A percentile compares a stretch with the other conserved stretches of the same genome.
phyloP scores from a whole-genome alignment of 2,113 vertebrate species.

The Emydocephalus ijimae region DNA sequence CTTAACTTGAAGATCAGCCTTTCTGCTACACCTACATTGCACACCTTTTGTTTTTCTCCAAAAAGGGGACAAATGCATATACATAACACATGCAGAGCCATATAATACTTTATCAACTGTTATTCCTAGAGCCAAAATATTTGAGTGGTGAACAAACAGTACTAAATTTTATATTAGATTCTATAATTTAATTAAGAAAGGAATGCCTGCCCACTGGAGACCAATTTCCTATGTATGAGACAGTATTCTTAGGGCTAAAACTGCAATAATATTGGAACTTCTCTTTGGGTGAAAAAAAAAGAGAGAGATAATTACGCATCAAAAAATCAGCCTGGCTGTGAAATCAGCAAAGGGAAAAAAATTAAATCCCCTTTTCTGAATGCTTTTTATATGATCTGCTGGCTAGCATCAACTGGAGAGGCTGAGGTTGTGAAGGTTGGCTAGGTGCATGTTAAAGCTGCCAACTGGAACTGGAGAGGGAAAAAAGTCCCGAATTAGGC shows the following conservation, averaged over 20 bases:
- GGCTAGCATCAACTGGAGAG: background rate
- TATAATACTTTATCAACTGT: background rate
- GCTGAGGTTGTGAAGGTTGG: slow-evolving; percentile 13
- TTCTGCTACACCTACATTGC: background rate
- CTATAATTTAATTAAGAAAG: background rate
- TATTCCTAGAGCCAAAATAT: background rate
- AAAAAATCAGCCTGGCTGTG: slow-evolving; percentile 5
- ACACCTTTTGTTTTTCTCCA: background rate
- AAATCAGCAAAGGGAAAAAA: background rate
- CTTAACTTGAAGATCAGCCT: background rate
- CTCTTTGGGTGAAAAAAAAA: background rate
- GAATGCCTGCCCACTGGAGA: background rate
- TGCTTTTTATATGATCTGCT: background rate
- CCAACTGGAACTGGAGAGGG: slow-evolving; percentile 8
- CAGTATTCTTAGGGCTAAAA: background rate
- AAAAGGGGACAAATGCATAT: background rate
- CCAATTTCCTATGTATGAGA: background rate
- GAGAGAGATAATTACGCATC: slow-evolving; percentile 1
- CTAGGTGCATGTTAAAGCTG: slow-evolving; percentile 12
- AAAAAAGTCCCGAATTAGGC: slow-evolving; percentile 16
- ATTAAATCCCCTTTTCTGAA: slow-evolving; percentile 18
- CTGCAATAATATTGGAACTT: slow-evolving; percentile 5
- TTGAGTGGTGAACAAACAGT: rapidly evolving
- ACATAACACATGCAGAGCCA: background rate
- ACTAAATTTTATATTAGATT: background rate